A percentile compares a stretch with the other conserved stretches of the same genome.
phyloP scores from a whole-genome alignment of 2,113 vertebrate species.

The Fukomys damarensis region DNA sequence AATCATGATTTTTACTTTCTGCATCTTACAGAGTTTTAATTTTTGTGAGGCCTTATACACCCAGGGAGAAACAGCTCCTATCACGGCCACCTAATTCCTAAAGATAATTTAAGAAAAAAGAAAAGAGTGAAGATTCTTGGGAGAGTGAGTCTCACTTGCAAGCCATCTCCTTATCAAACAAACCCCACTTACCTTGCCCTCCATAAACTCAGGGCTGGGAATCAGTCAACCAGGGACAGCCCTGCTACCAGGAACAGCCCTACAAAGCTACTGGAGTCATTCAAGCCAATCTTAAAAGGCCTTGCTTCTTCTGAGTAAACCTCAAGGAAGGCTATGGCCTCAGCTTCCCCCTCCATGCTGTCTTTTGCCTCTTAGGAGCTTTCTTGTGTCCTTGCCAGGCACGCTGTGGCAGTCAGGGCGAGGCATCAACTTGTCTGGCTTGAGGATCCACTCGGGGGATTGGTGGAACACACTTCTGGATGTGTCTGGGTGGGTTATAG shows the following conservation, averaged over 20 bases:
- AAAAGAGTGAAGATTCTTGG: neutral
- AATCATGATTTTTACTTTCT: neutral
- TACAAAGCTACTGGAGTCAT: neutral
- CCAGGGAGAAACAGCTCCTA: neutral
- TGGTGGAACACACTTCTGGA: neutral
- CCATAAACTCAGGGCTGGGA: neutral
- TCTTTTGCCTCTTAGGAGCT: neutral
- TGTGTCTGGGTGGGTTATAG: neutral
- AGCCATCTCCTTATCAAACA: neutral
- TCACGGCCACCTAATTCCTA: neutral
- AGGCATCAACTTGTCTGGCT: neutral
- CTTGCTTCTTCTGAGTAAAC: neutral
- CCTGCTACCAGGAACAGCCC: neutral
- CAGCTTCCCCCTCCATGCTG: neutral
- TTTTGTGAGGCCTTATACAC: neutral
- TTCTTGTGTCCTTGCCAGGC: neutral
- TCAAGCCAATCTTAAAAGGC: too few species aligned
- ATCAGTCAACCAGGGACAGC: neutral
- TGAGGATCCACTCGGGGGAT: neutral
- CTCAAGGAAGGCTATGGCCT: neutral
- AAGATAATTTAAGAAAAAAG: too few species aligned
- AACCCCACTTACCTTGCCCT: neutral
- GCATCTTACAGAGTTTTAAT: neutral
- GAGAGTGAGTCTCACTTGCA: accelerated
- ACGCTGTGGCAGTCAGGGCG: too few species aligned